Evolutionary conservation across 2,797 vertebrate genomes (phyloP).

Genomic region (Ptychobarbus kaznakovi): DNA sequence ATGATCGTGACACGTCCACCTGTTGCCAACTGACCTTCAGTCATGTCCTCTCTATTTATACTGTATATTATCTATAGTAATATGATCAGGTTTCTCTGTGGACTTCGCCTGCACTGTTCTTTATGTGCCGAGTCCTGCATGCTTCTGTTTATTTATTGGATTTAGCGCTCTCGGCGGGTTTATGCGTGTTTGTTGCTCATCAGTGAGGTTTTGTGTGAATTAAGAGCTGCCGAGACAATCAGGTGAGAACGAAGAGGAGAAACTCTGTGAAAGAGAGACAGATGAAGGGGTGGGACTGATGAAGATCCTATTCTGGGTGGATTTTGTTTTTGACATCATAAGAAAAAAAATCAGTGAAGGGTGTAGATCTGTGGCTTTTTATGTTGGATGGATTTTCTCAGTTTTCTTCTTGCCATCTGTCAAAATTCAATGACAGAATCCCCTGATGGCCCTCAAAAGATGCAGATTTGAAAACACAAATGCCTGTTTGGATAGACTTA

Average conservation of each 20-base stretch:
- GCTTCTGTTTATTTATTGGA: constrained; percentile 23
- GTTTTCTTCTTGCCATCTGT: constrained; percentile 9
- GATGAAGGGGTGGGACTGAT: not conserved
- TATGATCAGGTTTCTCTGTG: not conserved
- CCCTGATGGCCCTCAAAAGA: not conserved
- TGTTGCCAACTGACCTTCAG: constrained; percentile 9
- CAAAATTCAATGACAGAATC: not conserved
- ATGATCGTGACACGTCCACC: constrained; percentile 28
- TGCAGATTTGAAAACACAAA: not conserved
- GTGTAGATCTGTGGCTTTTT: not conserved
- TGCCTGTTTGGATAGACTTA: not conserved
- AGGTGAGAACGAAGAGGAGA: constrained; percentile 13
- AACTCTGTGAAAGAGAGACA: not conserved
- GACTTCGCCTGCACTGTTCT: not conserved
- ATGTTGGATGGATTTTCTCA: not conserved
- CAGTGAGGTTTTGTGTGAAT: not conserved
- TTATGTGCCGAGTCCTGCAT: too few relatives aligned
- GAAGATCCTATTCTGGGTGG: not conserved
- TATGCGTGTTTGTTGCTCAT: constrained; percentile 21
- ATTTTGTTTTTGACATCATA: constrained; percentile 2
- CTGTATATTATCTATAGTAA: not conserved
- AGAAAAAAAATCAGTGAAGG: not conserved
- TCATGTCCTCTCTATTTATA: not conserved
- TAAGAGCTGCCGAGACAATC: constrained; percentile 10
- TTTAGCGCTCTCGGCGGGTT: not conserved